A percentile compares a stretch with the other conserved stretches of the same genome.
phyloP scores from a whole-genome alignment of 1,140 invertebrate genomes.

The Panagrolaimus sp. region DNA sequence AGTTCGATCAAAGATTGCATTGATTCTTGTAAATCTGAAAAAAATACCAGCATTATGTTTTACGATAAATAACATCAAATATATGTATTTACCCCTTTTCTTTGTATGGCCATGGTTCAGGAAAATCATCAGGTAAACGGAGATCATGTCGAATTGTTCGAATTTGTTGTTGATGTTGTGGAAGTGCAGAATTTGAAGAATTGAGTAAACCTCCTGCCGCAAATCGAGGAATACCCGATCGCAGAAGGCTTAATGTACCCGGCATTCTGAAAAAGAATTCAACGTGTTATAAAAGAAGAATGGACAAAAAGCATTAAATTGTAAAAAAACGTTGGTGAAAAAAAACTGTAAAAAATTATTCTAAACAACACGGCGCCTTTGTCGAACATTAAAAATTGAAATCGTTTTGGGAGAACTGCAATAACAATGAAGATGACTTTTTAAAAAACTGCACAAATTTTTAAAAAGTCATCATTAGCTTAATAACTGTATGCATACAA shows the following conservation, averaged over 20 bases:
- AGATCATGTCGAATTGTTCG: constrained; percentile 38
- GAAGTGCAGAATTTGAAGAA: not conserved
- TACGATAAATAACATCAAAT: not conserved
- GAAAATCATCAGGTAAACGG: constrained; percentile 35
- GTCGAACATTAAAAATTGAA: too few species aligned
- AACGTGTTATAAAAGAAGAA: not conserved
- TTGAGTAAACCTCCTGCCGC: not conserved
- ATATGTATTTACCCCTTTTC: constrained; percentile 35
- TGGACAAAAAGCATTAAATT: constrained; percentile 7
- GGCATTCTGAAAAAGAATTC: not conserved
- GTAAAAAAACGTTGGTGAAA: not conserved
- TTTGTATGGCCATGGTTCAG: constrained; percentile 43
- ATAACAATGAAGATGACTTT: too few species aligned
- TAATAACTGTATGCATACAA: too few species aligned
- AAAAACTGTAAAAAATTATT: too few species aligned
- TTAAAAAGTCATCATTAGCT: too few species aligned
- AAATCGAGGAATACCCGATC: constrained; percentile 3
- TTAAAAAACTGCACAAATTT: too few species aligned
- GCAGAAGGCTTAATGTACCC: constrained; percentile 16
- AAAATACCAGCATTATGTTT: not conserved
- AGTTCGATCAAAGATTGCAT: constrained; percentile 28
- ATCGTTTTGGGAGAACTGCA: too few species aligned
- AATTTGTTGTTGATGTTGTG: constrained; percentile 18
- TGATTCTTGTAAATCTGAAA: constrained; percentile 32
- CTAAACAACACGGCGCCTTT: too few species aligned